Base-by-base conservation (phyloP, 2,113 vertebrate species). In the chimpanzee (Pan troglodytes) region DNA sequence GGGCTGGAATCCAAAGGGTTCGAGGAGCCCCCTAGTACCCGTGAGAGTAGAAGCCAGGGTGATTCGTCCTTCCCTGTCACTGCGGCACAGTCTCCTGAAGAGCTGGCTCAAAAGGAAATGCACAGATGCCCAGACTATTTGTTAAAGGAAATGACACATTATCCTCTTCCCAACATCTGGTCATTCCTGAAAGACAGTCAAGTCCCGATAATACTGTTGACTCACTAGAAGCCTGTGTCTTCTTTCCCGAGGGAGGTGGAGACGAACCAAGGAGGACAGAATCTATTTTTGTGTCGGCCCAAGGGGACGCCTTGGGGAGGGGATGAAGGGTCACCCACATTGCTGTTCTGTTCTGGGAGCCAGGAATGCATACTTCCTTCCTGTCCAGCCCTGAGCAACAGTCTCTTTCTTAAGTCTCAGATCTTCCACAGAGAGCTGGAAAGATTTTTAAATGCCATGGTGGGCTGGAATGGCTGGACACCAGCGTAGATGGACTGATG, bases 71-170 rank as follows among this genome's bases (percentile, higher is more conserved):
- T 80, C 17, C 5, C 18, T 70, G 13, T 89, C 27, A 22, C 72
- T 7, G 0, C 45, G 27, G 55, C 72, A 17, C 64, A 43, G 23
- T 88, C 81, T 84, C 76, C 57, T 12, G 7, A n/a, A 93, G 73
- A 80, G 57, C 61, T 76, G 70, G 43, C 91, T 95, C 55, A 8
- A 25, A 61, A 97, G 97, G 98, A 97, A 97, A 93, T 83, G 95
- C 96, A 89, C 89, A 92, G 96, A 92, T 94, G 87, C 94, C 88
- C 96, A 94, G 90, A 91, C 90, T 95, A 17, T 96, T 97, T 96
- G 96, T 92, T 81, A 83, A 97, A 96, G 97, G 97, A 98, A 98
- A 95, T 96, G 96, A 97, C 97, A 97, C 95, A 83, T 94, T 95
- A 95, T 97, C 96, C 93, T 96, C 90, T 95, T 83, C 82, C 96